Base-by-base conservation (phyloP, 2,888 invertebrate species). In the Clivina fossor region DNA sequence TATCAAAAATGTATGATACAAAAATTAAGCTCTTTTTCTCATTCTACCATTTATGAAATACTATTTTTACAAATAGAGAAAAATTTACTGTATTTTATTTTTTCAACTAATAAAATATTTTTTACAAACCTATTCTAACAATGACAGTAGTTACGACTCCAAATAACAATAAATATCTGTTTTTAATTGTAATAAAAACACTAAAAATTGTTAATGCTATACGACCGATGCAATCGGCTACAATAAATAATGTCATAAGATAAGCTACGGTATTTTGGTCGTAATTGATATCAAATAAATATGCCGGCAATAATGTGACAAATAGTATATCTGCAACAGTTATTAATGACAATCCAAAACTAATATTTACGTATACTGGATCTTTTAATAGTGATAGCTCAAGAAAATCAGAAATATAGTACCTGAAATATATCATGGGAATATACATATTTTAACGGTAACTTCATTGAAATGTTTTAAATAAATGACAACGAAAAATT, bases 271-370 rank as follows among this genome's bases (percentile, higher is more conserved):
- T 79, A 62, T 76, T 74, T 67, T 78, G 74, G 4, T 74, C 71
- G 65, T 80, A 84, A 58, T 80, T 81, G 50, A 77, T 73, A 1
- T 80, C 78, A 51, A 77, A 77, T 56, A 86, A 73, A 58, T 85
- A 73, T 63, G 87, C 65, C 0, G 89, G 88, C 58, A 88, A 79
- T 46, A 89, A 66, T 0, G 84, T 82, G 61, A 84, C 80, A 68
- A 89, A 89, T 0, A 83, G 83, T 33, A 83, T 76, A 68, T 89
- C 88, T 3, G 86, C 80, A 54, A 83, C 83, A 58, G 85, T 78
- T 2, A 83, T 80, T 54, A 88, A 76, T 0, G 86, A 80, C 66
- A 86, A 78, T 30, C 88, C 89, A 24, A 86, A 68, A 44, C 83
- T 80, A 55, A 88, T 84, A 66, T 86, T 88, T 5, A 86, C 78